phyloP scores from a whole-genome alignment of 2,113 vertebrate species.

The Alexandromys fortis region DNA sequence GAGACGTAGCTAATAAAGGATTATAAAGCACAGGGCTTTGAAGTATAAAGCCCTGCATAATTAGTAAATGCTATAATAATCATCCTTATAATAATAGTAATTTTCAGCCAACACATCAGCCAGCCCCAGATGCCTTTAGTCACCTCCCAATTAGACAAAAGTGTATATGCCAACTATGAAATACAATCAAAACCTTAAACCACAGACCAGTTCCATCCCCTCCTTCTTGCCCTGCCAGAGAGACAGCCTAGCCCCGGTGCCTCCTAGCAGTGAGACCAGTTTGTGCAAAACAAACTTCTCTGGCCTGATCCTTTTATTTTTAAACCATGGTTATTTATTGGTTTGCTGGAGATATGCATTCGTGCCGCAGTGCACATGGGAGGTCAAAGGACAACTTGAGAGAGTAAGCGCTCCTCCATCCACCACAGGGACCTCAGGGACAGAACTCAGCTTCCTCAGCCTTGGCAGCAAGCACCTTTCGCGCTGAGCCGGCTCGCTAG shows the following conservation, averaged over 20 bases:
- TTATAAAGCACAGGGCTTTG: constrained; percentile 77
- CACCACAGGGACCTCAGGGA: not conserved
- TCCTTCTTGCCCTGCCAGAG: not conserved
- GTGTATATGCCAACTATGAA: constrained; percentile 63
- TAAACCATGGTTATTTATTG: not conserved
- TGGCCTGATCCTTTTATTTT: not conserved
- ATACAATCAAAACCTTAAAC: constrained; percentile 66
- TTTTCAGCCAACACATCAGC: constrained; percentile 77
- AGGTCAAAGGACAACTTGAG: not conserved
- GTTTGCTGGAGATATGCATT: not conserved
- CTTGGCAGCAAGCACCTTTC: not conserved
- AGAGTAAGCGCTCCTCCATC: not conserved
- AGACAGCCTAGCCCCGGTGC: not conserved
- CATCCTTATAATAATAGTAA: constrained; percentile 79
- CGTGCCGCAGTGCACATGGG: not conserved
- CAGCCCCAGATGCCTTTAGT: constrained; percentile 70
- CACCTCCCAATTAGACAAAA: constrained; percentile 71
- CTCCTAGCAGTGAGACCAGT: not conserved
- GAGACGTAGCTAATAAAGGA: constrained; percentile 77
- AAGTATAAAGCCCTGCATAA: constrained; percentile 81
- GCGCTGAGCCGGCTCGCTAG: not conserved
- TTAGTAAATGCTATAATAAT: constrained; percentile 81
- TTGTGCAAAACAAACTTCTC: not conserved
- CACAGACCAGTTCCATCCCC: constrained; percentile 10
- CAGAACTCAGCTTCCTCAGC: not conserved